A percentile compares a stretch with the other conserved stretches of the same genome.
phyloP scores from a whole-genome alignment of 2,888 invertebrate species.

The Cyaniris semiargus region DNA sequence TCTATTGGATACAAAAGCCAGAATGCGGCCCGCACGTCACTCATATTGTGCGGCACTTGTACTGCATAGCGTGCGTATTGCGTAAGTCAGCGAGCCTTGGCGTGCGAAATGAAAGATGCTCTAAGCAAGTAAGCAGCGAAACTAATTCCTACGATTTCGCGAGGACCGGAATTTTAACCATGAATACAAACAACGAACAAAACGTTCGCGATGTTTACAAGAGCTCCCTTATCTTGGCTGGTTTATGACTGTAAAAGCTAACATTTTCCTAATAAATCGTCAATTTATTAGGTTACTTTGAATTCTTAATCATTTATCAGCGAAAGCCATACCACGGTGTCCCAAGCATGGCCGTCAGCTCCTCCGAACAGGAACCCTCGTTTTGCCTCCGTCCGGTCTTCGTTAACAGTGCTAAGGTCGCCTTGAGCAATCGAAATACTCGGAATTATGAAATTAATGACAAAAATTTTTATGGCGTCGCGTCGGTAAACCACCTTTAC shows the following conservation, averaged over 20 bases:
- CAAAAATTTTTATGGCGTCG: constrained; percentile 1
- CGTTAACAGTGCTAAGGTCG: not conserved
- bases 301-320: not conserved
- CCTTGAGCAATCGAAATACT: not conserved
- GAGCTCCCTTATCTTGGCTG: not conserved
- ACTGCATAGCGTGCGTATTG: not conserved
- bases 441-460: not conserved
- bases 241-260: no score
- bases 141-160: constrained; percentile 7
- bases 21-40: not conserved
- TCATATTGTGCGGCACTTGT: not conserved
- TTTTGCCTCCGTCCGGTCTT: not conserved
- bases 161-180: not conserved
- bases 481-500: not conserved
- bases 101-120: not conserved
- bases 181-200: not conserved
- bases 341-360: not conserved
- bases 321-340: not conserved
- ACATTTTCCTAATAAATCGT: not conserved
- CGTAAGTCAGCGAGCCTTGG: not conserved
- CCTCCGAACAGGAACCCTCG: not conserved
- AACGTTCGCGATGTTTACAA: not conserved
- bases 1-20: not conserved
- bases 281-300: not conserved
- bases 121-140: not conserved